These are phyloP conservation scores for Homarus americanus DNA, from an alignment of 1,140 invertebrate species.

Conservation along the genomic window DNA sequence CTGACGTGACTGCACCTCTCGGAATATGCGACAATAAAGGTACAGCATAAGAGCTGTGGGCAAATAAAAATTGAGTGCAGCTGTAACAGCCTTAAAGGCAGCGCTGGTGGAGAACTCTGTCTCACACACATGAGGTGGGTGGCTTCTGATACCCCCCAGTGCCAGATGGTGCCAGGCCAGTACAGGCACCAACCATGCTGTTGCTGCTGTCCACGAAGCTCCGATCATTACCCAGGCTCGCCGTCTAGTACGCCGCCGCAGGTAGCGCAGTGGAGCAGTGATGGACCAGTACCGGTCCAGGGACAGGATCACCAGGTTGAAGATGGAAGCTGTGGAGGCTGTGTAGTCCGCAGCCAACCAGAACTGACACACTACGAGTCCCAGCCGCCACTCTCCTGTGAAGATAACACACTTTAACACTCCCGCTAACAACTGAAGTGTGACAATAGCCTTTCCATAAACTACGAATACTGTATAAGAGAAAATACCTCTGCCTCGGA, in stretches of 20 bases:
- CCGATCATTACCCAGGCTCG: constrained; percentile 81
- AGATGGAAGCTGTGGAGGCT: constrained; percentile 83
- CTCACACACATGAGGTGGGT: constrained; percentile 78
- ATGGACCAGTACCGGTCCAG: constrained; percentile 81
- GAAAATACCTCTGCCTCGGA: no score
- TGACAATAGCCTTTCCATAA: no score
- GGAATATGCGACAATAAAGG: constrained; percentile 78
- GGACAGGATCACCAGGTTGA: constrained; percentile 82
- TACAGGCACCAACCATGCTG: constrained; percentile 81
- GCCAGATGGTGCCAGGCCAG: constrained; percentile 79
- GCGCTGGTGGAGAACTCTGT: constrained; percentile 82
- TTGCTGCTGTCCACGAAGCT: constrained; percentile 80
- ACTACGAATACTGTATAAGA: no score
- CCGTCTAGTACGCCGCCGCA: constrained; percentile 82
- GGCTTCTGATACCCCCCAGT: constrained; percentile 76
- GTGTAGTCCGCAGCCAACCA: constrained; percentile 83
- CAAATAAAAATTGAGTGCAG: constrained; percentile 82
- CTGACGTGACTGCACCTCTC: constrained; percentile 68
- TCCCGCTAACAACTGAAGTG: no score
- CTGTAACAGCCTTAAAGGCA: constrained; percentile 79
- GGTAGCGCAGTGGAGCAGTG: constrained; percentile 82
- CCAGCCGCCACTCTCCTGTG: constrained; percentile 81
- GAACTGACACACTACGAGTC: constrained; percentile 80
- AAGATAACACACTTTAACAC: background rate
- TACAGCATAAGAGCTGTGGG: constrained; percentile 81